These are phyloP conservation scores for Lepus timidus DNA, from an alignment of 2,113 vertebrate species.

Conservation along the genomic window DNA sequence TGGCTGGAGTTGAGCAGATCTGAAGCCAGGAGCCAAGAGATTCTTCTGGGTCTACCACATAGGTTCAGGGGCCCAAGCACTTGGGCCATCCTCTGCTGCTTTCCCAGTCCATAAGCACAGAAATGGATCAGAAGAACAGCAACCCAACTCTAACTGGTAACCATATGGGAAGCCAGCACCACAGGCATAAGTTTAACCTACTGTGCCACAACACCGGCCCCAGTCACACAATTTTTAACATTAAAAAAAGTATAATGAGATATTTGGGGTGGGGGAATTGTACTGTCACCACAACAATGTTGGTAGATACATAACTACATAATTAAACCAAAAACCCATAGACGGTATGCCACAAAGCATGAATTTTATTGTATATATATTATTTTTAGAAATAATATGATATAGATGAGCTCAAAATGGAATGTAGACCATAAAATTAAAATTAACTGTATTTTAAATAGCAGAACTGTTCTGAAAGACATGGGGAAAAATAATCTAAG, in stretches of 20 bases:
- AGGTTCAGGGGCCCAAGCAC: too few relatives aligned
- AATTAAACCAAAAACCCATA: not conserved
- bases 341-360: not conserved
- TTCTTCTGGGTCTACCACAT: too few relatives aligned
- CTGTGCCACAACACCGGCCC: too few relatives aligned
- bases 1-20: too few relatives aligned
- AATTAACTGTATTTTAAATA: constrained; percentile 4
- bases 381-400: not conserved
- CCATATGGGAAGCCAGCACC: too few relatives aligned
- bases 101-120: too few relatives aligned
- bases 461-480: constrained; percentile 15
- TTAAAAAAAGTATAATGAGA: not conserved
- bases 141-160: too few relatives aligned
- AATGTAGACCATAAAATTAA: constrained; percentile 41
- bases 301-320: not conserved
- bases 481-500: not conserved
- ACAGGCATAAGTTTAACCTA: too few relatives aligned
- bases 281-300: not conserved
- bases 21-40: too few relatives aligned
- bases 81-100: too few relatives aligned
- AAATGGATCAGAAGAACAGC: too few relatives aligned
- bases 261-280: not conserved
- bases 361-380: not conserved
- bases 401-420: not conserved
- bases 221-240: not conserved